Conservation (phyloP, 1,140 invertebrate genomes). For the Drosophila pruinosa region DNA sequence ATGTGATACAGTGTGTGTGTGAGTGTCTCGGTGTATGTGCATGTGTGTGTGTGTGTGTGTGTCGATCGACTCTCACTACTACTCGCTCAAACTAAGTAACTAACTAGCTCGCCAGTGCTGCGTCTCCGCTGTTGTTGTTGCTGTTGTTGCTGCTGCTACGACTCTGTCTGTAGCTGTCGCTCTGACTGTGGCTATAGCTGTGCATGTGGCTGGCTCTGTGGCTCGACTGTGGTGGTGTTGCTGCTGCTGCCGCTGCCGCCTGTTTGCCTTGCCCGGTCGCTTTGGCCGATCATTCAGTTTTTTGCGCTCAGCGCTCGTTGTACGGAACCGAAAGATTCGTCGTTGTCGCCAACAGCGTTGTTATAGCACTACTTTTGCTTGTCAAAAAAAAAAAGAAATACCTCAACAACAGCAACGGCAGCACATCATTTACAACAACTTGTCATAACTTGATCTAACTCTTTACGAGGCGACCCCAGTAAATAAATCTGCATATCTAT, state of each 20-base stretch:
- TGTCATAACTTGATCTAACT: slow-evolving; percentile 48
- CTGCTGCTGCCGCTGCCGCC: slow-evolving; percentile 51
- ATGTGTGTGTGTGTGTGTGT: slow-evolving; percentile 43
- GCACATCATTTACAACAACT: slow-evolving; percentile 16
- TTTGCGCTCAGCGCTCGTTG: slow-evolving; percentile 79
- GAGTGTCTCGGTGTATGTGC: slow-evolving; percentile 29
- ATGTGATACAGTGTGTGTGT: slow-evolving; percentile 30
- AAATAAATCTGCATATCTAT: slow-evolving; percentile 40
- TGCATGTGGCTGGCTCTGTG: slow-evolving; percentile 26
- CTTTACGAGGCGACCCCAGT: slow-evolving; percentile 18
- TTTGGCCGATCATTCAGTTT: slow-evolving; percentile 78
- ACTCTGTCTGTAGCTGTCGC: slow-evolving; percentile 35
- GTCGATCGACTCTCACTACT: slow-evolving; percentile 73
- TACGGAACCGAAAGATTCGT: slow-evolving; percentile 74
- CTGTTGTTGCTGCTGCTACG: slow-evolving; percentile 22
- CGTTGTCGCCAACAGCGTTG: slow-evolving; percentile 56
- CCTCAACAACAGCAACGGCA: slow-evolving; percentile 4
- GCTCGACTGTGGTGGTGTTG: slow-evolving; percentile 33
- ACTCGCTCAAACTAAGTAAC: slow-evolving; percentile 72
- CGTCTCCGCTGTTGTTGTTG: too few relatives aligned
- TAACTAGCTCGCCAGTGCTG: slow-evolving; percentile 72
- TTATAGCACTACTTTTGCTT: slow-evolving; percentile 11
- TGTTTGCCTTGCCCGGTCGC: slow-evolving; percentile 77
- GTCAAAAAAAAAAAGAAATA: slow-evolving; percentile 18
- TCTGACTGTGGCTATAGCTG: slow-evolving; percentile 21